These are phyloP conservation scores for Alsophila aescularia DNA, from an alignment of 2,888 invertebrate species.

Conservation along the genomic window DNA sequence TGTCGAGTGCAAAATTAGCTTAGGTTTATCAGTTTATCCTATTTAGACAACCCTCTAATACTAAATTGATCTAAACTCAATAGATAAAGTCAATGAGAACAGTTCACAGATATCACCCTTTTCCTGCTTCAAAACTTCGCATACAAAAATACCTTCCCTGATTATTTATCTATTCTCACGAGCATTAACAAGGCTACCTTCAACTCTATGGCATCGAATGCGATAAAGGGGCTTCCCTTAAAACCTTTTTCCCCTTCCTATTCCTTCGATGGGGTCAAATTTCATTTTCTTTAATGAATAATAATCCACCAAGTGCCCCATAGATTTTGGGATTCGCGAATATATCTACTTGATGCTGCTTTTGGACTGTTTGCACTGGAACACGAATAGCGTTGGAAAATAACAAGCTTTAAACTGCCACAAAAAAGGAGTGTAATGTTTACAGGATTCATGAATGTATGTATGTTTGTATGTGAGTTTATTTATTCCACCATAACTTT, in stretches of 20 bases:
- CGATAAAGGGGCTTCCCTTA: conserved; percentile 38
- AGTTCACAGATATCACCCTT: not conserved
- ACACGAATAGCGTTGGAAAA: too few species aligned
- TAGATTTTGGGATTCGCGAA: conserved; percentile 72
- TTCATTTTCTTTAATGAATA: conserved; percentile 74
- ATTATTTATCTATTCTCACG: conserved; percentile 20
- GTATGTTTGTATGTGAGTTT: too few species aligned
- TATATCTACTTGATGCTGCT: not conserved
- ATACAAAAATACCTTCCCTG: conserved; percentile 25
- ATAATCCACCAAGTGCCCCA: conserved; percentile 65
- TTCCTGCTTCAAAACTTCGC: not conserved
- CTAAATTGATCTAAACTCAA: not conserved
- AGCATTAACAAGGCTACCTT: conserved; percentile 25
- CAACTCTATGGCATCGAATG: conserved; percentile 27
- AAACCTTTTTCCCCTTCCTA: conserved; percentile 21
- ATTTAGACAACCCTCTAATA: not conserved
- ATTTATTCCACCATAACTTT: too few species aligned
- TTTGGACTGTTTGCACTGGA: not conserved
- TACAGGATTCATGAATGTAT: too few species aligned
- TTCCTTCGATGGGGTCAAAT: conserved; percentile 56
- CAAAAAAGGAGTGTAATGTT: too few species aligned
- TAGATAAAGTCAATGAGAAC: not conserved
- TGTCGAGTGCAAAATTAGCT: too few species aligned
- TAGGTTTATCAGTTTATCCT: too few species aligned
- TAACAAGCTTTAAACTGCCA: too few species aligned